Conservation (phyloP, 2,113 vertebrate species). For the Eulacestoma nigropectus region DNA sequence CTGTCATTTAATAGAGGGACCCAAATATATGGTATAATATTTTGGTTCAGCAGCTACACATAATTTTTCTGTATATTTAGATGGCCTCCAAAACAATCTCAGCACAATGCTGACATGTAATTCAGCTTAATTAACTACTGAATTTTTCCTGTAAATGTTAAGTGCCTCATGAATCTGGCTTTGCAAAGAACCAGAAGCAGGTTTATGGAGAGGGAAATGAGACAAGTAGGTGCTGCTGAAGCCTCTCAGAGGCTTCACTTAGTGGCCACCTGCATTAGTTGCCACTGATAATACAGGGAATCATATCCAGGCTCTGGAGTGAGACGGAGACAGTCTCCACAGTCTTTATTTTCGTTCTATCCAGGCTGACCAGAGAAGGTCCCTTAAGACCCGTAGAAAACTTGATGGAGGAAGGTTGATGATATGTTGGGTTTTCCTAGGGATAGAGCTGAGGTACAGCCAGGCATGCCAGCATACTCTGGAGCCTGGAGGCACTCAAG, state of each 20-base stretch:
- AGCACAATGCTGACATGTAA: background rate
- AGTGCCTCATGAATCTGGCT: background rate
- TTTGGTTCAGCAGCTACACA: background rate
- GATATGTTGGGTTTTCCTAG: background rate
- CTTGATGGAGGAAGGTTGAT: background rate
- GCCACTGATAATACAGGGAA: background rate
- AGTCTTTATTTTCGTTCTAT: background rate
- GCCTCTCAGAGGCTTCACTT: background rate
- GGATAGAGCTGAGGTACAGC: background rate
- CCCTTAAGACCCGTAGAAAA: background rate
- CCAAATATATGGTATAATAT: background rate
- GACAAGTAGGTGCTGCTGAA: background rate
- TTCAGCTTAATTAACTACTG: slow-evolving; percentile 24
- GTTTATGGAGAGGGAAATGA: background rate
- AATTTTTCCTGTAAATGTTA: slow-evolving; percentile 28
- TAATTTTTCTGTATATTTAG: background rate
- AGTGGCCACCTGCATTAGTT: background rate
- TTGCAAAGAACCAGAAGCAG: background rate
- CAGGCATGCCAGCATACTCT: background rate
- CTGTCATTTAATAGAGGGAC: background rate
- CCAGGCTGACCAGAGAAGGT: background rate
- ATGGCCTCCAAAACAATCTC: background rate
- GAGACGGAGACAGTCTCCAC: background rate
- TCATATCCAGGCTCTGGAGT: background rate
- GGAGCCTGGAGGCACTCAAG: background rate